These are phyloP conservation scores for Melopsittacus undulatus DNA, from an alignment of 2,797 vertebrate species.

Conservation along the genomic window DNA sequence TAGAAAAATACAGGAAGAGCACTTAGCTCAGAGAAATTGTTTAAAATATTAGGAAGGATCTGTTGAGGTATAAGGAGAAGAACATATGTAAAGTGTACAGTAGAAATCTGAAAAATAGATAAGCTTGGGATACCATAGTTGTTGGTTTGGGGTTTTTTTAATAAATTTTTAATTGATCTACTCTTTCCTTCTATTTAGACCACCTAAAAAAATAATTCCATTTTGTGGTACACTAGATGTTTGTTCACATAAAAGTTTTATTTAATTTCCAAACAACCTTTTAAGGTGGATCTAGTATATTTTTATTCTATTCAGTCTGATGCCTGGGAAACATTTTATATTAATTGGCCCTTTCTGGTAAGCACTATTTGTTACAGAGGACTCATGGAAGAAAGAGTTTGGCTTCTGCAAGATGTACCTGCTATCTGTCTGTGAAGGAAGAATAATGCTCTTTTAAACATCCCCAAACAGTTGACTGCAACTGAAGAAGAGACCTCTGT, in stretches of 20 bases:
- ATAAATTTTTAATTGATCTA: not conserved
- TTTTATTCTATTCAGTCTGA: not conserved
- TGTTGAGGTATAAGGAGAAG: not conserved
- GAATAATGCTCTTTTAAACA: not conserved
- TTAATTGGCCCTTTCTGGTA: not conserved
- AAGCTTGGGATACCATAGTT: not conserved
- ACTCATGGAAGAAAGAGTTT: not conserved
- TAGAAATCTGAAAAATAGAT: not conserved
- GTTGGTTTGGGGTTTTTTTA: not conserved
- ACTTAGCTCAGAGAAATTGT: constrained; percentile 3
- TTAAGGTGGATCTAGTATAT: not conserved
- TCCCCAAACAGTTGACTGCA: not conserved
- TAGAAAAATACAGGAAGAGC: not conserved
- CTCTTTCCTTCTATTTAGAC: not conserved
- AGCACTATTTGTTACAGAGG: not conserved
- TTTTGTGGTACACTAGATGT: not conserved
- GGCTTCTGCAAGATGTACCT: not conserved
- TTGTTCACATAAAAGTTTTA: not conserved
- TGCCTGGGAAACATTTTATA: not conserved
- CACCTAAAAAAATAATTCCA: not conserved
- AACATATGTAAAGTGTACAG: not conserved
- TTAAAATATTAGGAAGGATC: not conserved
- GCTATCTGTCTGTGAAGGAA: not conserved
- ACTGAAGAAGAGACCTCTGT: not conserved
- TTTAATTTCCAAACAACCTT: not conserved